phyloP scores from a whole-genome alignment of 1,140 invertebrate species.

The Drosophila asahinai region DNA sequence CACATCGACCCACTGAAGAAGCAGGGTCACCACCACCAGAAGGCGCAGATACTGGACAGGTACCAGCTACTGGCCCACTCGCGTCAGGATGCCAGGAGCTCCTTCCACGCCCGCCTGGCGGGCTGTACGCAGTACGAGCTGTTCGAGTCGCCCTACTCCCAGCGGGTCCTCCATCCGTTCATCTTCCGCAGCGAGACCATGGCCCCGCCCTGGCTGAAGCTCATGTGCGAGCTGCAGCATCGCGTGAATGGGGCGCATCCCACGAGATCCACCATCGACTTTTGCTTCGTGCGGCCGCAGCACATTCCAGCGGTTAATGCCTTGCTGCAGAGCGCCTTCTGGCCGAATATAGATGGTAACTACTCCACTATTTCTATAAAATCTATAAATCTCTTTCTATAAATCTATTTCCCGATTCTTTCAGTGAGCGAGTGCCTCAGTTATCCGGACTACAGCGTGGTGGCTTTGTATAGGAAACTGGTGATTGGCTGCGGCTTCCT shows the following conservation, averaged over 20 bases:
- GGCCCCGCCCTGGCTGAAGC: constrained; percentile 76
- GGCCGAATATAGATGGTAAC: constrained; percentile 95
- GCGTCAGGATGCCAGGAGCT: constrained; percentile 42
- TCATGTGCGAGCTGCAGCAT: constrained; percentile 79
- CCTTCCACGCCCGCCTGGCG: constrained; percentile 68
- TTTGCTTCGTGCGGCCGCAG: constrained; percentile 93
- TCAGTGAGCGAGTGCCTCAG: constrained; percentile 94
- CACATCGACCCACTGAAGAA: constrained; percentile 50
- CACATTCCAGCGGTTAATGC: constrained; percentile 95
- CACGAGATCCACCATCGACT: constrained; percentile 89
- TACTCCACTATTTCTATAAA: constrained; percentile 55
- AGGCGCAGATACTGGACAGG: constrained; percentile 85
- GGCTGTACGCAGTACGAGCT: constrained; percentile 72
- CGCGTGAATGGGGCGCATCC: constrained; percentile 77
- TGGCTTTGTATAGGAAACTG: constrained; percentile 93
- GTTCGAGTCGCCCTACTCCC: constrained; percentile 81
- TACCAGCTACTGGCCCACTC: constrained; percentile 77
- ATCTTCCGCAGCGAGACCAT: constrained; percentile 73
- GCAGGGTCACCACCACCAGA: constrained; percentile 63
- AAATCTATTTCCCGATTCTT: constrained; percentile 63
- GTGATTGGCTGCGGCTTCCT: constrained; percentile 95
- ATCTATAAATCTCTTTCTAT: too few relatives aligned
- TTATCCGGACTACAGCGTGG: constrained; percentile 96
- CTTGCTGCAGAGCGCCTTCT: constrained; percentile 93
- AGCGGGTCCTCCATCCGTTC: constrained; percentile 78